phyloP scores from a whole-genome alignment of 2,797 vertebrate genomes.

The Hyperoplus immaculatus region DNA sequence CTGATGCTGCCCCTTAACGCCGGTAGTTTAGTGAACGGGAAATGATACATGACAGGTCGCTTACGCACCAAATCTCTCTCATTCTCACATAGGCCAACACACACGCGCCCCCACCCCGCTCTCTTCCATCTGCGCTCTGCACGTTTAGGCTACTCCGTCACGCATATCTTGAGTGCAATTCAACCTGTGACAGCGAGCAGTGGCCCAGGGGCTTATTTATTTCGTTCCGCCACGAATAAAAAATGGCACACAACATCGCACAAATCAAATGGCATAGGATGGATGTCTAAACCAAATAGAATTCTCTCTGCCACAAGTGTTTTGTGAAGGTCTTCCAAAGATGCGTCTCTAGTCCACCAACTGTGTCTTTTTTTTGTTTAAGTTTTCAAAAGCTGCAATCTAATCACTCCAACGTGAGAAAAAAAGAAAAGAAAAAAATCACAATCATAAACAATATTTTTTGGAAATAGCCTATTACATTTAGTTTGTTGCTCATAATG shows the following conservation, averaged over 20 bases:
- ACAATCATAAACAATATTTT: neutral
- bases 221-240: conserved; percentile 49
- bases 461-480: neutral
- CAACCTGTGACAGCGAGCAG: conserved; percentile 68
- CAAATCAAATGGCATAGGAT: conserved; percentile 55
- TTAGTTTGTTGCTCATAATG: neutral
- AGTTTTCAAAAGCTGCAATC: neutral
- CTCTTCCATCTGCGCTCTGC: conserved; percentile 59
- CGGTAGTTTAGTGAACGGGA: conserved; percentile 66
- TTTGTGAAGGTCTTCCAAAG: conserved; percentile 29
- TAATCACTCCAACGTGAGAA: neutral
- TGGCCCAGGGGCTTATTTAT: conserved; percentile 53
- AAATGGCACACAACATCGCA: conserved; percentile 56
- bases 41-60: conserved; percentile 72
- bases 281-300: conserved; percentile 13
- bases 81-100: conserved; percentile 11
- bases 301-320: conserved; percentile 31
- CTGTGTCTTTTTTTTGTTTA: too few species aligned
- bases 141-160: conserved; percentile 63
- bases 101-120: neutral
- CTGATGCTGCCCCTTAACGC: conserved; percentile 58
- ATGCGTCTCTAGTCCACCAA: neutral
- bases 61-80: conserved; percentile 55
- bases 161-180: conserved; percentile 68
- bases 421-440: neutral